Base-by-base conservation (phyloP, 1,140 invertebrate genomes). In the Anthonomus grandis region DNA sequence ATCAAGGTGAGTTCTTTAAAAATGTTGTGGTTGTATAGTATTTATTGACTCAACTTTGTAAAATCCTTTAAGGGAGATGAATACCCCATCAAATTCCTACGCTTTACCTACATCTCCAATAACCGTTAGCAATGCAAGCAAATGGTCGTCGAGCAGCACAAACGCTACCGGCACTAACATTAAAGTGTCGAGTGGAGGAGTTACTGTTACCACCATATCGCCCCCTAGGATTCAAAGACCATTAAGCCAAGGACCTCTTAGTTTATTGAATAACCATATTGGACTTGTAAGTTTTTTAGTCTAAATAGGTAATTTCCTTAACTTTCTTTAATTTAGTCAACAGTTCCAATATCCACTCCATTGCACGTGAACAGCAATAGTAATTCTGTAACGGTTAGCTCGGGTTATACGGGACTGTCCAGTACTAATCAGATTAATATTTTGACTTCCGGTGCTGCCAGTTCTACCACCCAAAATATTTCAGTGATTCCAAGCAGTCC, bases 121-220 rank as follows among this genome's bases (percentile, higher is more conserved):
- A 15, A 75, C 73, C 19, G 77, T 77, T 23, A 76, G 73, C n/a
- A n/a, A 2, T 74, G 72, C 76, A 36, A 78, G 75, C 41, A 79
- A 79, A 69, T 79, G 77, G 65, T 71, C 70, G 22, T 72, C 74
- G n/a, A n/a, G n/a, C n/a, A n/a, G n/a, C n/a, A n/a, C n/a, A n/a
- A n/a, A n/a, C n/a, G n/a, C n/a, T n/a, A n/a, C n/a, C 23, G 73
- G 74, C n/a, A 71, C 75, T 0, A 70, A 69, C 31, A 65, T 61
- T 19, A 66, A 68, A 62, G 73, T 83, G 19, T 77, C 78, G 1
- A 83, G 81, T 58, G 80, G 83, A 5, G 83, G 82, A 0, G 83
- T 86, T 0, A 85, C 83, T 0, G 81, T 85, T 2, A 83, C 79
- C 6, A 80, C 82, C 21, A 80, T 78, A 44, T 78, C 78, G 19